These are phyloP conservation scores for Lepidurus arcticus DNA, from an alignment of 1,140 invertebrate genomes.

Conservation along the genomic window DNA sequence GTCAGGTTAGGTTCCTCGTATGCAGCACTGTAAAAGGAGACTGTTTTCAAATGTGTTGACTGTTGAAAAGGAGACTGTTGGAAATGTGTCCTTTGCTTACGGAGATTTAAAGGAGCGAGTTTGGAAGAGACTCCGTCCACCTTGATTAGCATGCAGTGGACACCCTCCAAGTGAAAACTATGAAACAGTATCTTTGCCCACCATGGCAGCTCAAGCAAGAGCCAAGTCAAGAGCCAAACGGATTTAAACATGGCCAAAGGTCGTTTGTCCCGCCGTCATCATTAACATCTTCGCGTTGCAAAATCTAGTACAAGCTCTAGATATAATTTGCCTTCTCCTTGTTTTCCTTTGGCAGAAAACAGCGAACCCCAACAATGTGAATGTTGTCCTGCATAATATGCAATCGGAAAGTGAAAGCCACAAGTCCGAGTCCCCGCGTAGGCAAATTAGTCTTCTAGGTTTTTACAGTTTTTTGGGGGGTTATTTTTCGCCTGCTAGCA, in stretches of 20 bases:
- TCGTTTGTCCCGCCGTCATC: neutral
- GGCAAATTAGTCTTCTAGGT: neutral
- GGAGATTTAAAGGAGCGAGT: neutral
- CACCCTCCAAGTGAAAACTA: neutral
- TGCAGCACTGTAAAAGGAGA: neutral
- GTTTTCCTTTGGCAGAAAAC: neutral
- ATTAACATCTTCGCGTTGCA: neutral
- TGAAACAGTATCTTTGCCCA: neutral
- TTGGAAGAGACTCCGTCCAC: neutral
- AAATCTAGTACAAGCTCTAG: neutral
- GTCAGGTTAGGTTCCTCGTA: neutral
- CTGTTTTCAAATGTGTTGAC: neutral
- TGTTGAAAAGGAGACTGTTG: no score
- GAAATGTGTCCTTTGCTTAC: neutral
- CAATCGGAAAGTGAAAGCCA: neutral
- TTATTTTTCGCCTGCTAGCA: neutral
- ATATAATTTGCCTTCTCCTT: neutral
- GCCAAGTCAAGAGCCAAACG: neutral
- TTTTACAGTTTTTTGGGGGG: neutral
- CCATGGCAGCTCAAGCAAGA: neutral
- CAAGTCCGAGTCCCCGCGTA: neutral
- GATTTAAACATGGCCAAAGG: conserved; percentile 6
- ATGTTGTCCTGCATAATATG: neutral
- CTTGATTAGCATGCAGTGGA: conserved; percentile 9
- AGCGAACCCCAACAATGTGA: neutral